Evolutionary conservation across 2,797 vertebrate species (phyloP).

Genomic region (Chaetophractus vellerosus): DNA sequence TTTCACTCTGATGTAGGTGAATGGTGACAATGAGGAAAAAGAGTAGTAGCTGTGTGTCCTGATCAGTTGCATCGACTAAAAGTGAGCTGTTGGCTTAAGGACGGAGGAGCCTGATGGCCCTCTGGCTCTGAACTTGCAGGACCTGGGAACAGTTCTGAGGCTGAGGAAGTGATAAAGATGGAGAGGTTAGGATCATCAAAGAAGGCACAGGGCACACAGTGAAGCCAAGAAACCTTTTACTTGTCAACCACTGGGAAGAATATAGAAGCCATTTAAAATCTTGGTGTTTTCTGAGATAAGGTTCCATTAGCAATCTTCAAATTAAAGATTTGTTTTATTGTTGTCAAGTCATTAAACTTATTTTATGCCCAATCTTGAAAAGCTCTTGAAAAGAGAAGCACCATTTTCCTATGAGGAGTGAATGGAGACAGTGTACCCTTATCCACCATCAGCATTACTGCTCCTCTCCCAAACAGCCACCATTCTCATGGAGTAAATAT

Average conservation of each 20-base stretch:
- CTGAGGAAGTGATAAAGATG: background rate
- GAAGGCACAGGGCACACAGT: background rate
- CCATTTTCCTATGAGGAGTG: background rate
- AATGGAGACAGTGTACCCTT: background rate
- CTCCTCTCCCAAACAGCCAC: background rate
- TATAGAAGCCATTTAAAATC: background rate
- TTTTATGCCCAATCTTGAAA: background rate
- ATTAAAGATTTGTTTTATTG: background rate
- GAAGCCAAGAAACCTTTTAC: background rate
- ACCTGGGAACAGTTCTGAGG: background rate
- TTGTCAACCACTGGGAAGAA: background rate
- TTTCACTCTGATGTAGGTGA: background rate
- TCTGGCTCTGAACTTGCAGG: background rate
- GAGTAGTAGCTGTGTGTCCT: background rate
- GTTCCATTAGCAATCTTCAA: background rate
- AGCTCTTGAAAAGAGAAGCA: background rate
- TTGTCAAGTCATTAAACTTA: background rate
- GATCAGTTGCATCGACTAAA: background rate
- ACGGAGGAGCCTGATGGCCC: background rate
- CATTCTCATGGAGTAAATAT: background rate
- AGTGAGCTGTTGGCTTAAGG: background rate
- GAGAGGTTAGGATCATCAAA: background rate
- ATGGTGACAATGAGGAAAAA: background rate
- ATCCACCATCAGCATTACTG: background rate
- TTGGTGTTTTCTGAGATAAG: conserved; percentile 27